Percentiles rank a stretch among this genome's conserved stretches.
Evolutionary conservation across 2,888 invertebrate species (phyloP).

Genomic region (Heliconius ismenius): DNA sequence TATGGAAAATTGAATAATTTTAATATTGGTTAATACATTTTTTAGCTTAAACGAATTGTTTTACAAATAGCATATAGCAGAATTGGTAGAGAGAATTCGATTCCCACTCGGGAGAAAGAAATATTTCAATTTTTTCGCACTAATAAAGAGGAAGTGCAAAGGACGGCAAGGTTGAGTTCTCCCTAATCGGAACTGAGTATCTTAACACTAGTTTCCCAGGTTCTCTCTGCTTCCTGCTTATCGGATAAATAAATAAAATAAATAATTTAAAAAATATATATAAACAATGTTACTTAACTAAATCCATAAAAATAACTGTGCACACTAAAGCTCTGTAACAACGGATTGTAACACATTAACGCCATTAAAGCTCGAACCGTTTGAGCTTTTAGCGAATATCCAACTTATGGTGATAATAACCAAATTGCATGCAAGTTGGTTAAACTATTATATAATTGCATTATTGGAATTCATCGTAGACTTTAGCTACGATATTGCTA

Average conservation of each 20-base stretch:
- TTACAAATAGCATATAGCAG: too few species aligned
- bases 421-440: slow-evolving; percentile 44
- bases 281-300: background rate
- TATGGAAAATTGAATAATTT: background rate
- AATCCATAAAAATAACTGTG: slow-evolving; percentile 20
- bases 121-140: too few species aligned
- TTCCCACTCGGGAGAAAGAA: too few species aligned
- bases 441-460: slow-evolving; percentile 42
- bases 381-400: slow-evolving; percentile 42
- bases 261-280: background rate
- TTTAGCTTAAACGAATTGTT: background rate
- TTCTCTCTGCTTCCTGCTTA: too few species aligned
- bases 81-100: too few species aligned
- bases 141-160: too few species aligned
- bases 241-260: too few species aligned
- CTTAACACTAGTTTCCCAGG: too few species aligned
- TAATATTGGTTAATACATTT: background rate
- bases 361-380: slow-evolving; percentile 43
- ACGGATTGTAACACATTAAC: slow-evolving; percentile 37
- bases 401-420: slow-evolving; percentile 45
- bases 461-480: slow-evolving; percentile 44
- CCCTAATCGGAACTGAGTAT: too few species aligned
- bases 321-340: slow-evolving; percentile 26
- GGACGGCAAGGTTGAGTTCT: too few species aligned
- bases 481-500: slow-evolving; percentile 39